Evolutionary conservation across 2,888 invertebrate species (phyloP), one percentile per base, ranked within the genome.

Genomic region (Amblyjoppa fuscipennis): DNA sequence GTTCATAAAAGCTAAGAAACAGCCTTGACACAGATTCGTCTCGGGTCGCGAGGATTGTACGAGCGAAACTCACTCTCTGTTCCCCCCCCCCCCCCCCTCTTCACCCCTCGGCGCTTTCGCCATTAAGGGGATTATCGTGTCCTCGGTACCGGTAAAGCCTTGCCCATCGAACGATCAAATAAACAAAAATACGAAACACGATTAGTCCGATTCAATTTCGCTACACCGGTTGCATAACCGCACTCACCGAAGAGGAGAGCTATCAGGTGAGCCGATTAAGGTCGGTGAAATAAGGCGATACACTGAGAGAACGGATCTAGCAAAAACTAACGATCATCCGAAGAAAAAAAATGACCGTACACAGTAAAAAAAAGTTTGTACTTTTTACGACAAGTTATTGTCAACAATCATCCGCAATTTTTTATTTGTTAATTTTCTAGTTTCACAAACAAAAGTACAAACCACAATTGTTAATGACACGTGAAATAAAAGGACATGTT

Each of bases 71-170:
- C 66, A 51, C 49, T 66, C 20, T 66, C 66, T 45, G 61, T 13
- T 61, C 11, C 16, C 13, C 4, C n/a, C 49, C 38, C 7, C n/a
- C n/a, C 20, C 20, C 20, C 20, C 20, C 20, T 20, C 20, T 20
- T 20, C 20, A 0, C 49, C 38, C 7, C 3, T 11, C 20, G 31
- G 51, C 31, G 49, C 66, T 66, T 51, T 66, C 34, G 31, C 61
- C 64, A 64, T 75, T 76, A 76, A 76, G 64, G 20, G 75, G 75
- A 76, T 76, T 66, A 76, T 76, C 51, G 31, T 51, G 66, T 51
- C 51, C n/a, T 38, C 34, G 34, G 13, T 13, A 31, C 7, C 51
- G 20, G 6, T n/a, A 25, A 51, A 49, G 51, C 0, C 64, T 66
- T 66, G 34, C 51, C 51, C 51, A 20, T 74, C 3, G 3, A 20